A percentile compares a stretch with the other conserved stretches of the same genome.
Evolutionary conservation across 2,113 vertebrate species (phyloP).

Genomic region (Rhadina sibilatrix): DNA sequence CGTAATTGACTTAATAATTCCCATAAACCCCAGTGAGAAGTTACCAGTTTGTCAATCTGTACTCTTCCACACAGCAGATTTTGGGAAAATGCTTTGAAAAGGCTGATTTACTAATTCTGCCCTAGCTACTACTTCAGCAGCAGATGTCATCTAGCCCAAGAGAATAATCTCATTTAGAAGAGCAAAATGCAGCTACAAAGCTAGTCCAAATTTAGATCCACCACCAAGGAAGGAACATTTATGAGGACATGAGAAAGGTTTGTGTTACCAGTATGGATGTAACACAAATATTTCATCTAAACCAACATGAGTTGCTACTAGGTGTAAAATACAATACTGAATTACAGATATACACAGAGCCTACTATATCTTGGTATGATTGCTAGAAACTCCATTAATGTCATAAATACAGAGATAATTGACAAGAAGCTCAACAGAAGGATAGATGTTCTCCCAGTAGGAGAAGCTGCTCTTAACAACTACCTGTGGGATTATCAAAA

Average conservation of each 20-base stretch:
- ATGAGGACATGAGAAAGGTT: not conserved
- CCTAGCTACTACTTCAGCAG: constrained; percentile 45
- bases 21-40: constrained; percentile 32
- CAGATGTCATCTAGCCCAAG: constrained; percentile 49
- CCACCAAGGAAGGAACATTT: not conserved
- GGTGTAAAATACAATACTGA: not conserved
- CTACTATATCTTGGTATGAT: not conserved
- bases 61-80: not conserved
- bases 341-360: not conserved
- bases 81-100: constrained; percentile 5
- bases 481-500: constrained; percentile 64
- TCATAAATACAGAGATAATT: constrained; percentile 53
- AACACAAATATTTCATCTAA: not conserved
- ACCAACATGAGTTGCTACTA: not conserved
- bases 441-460: constrained; percentile 21
- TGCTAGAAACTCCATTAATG: constrained; percentile 47
- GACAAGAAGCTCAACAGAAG: constrained; percentile 51
- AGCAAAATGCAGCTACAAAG: constrained; percentile 35
- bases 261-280: not conserved
- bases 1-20: not conserved
- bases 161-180: constrained; percentile 24
- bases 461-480: constrained; percentile 50
- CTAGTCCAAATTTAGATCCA: constrained; percentile 22
- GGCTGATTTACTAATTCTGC: constrained; percentile 53
- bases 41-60: not conserved